Percentiles rank a stretch among this genome's conserved stretches.
phyloP scores from a whole-genome alignment of 2,113 vertebrate genomes.

The Polypterus senegalus region DNA sequence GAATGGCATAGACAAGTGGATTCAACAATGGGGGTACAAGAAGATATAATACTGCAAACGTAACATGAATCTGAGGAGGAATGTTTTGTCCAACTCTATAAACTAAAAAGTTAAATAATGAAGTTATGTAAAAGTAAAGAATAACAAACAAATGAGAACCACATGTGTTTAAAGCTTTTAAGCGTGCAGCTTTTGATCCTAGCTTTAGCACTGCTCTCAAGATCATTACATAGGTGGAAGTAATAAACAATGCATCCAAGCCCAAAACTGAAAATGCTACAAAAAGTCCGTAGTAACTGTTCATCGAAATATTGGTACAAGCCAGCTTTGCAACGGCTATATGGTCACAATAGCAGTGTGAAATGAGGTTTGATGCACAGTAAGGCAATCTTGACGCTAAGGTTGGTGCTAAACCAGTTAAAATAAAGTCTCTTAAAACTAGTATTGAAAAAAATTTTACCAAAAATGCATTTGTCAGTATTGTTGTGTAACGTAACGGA shows the following conservation, averaged over 20 bases:
- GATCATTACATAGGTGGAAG: constrained; percentile 25
- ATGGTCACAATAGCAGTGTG: constrained; percentile 31
- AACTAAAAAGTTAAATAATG: constrained; percentile 5
- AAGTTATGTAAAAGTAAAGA: constrained; percentile 13
- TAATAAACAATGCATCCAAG: constrained; percentile 24
- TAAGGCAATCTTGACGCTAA: constrained; percentile 9
- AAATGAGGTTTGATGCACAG: constrained; percentile 13
- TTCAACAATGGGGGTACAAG: constrained; percentile 1
- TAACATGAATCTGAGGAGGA: neutral
- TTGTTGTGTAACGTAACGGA: constrained; percentile 30
- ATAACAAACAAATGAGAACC: constrained; percentile 2
- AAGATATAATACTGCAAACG: neutral
- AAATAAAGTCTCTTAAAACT: neutral
- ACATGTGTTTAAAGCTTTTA: constrained; percentile 4
- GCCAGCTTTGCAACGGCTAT: constrained; percentile 26
- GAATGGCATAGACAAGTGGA: neutral
- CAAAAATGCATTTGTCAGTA: constrained; percentile 31
- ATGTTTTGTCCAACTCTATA: constrained; percentile 29
- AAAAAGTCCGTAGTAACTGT: constrained; percentile 25
- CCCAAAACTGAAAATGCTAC: constrained; percentile 27
- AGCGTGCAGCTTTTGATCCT: constrained; percentile 11
- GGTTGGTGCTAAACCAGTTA: neutral
- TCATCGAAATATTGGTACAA: constrained; percentile 23
- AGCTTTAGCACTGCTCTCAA: constrained; percentile 21
- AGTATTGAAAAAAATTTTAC: constrained; percentile 27